Conservation (phyloP, 2,113 vertebrate species). For the Pycnonotus jocosus region DNA sequence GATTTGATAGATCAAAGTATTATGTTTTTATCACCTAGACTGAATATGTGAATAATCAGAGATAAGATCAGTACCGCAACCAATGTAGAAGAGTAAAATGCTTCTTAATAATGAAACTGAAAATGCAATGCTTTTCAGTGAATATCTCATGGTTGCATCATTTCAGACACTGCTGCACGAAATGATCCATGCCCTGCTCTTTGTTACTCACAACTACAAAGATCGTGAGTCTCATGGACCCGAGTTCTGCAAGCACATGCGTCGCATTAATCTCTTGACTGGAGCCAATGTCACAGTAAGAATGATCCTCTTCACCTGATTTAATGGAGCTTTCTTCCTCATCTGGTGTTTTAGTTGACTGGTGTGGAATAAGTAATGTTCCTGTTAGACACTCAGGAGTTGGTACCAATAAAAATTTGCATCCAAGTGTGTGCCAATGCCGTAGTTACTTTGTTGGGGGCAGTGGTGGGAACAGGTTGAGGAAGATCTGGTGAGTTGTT, state of each 20-base stretch:
- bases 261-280: constrained; percentile 84
- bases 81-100: not conserved
- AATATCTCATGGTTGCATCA: not conserved
- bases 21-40: not conserved
- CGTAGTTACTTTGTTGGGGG: not conserved
- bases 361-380: not conserved
- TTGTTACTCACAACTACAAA: constrained; percentile 91
- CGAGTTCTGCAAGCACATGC: constrained; percentile 96
- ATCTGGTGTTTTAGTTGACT: not conserved
- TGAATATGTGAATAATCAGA: not conserved
- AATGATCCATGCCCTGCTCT: constrained; percentile 97
- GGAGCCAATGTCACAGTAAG: constrained; percentile 89
- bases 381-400: not conserved
- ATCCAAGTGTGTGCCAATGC: not conserved
- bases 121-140: not conserved
- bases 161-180: constrained; percentile 94
- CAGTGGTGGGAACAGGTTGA: not conserved
- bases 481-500: not conserved
- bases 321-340: not conserved
- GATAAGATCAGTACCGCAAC: not conserved
- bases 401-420: not conserved
- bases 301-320: not conserved
- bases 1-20: not conserved
- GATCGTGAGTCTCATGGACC: constrained; percentile 91
- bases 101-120: not conserved